A percentile compares a stretch with the other conserved stretches of the same genome.
These are phyloP conservation scores for Philaethria dido DNA, from an alignment of 2,888 invertebrate species.

Conservation along the genomic window DNA sequence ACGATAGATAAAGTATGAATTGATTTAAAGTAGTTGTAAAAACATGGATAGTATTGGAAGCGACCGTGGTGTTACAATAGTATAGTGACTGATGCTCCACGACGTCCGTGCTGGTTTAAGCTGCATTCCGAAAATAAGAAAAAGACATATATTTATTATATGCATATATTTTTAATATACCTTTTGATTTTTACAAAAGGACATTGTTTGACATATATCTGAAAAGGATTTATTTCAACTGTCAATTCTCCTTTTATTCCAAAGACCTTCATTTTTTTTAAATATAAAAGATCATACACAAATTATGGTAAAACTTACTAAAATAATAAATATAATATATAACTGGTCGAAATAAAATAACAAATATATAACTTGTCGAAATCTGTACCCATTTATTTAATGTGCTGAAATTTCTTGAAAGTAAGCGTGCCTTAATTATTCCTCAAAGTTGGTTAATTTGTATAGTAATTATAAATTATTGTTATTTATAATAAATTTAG, in stretches of 20 bases:
- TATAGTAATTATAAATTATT: constrained; percentile 11
- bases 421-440: constrained; percentile 48
- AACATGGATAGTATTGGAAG: constrained; percentile 51
- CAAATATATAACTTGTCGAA: not conserved
- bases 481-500: not conserved
- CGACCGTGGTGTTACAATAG: constrained; percentile 53
- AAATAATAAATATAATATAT: not conserved
- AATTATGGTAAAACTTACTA: not conserved
- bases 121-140: constrained; percentile 73
- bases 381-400: not conserved
- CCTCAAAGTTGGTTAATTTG: constrained; percentile 72
- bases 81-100: constrained; percentile 53
- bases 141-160: constrained; percentile 39
- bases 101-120: constrained; percentile 72
- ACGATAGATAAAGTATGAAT: constrained; percentile 1
- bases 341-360: not conserved
- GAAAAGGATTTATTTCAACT: too few relatives aligned
- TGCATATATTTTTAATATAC: constrained; percentile 6
- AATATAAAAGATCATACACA: not conserved
- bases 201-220: too few relatives aligned
- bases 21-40: not conserved
- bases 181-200: not conserved
- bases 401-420: not conserved
- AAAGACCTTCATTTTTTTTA: not conserved
- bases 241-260: not conserved